phyloP scores from a whole-genome alignment of 1,140 invertebrate genomes.

The Chionoecetes opilio region DNA sequence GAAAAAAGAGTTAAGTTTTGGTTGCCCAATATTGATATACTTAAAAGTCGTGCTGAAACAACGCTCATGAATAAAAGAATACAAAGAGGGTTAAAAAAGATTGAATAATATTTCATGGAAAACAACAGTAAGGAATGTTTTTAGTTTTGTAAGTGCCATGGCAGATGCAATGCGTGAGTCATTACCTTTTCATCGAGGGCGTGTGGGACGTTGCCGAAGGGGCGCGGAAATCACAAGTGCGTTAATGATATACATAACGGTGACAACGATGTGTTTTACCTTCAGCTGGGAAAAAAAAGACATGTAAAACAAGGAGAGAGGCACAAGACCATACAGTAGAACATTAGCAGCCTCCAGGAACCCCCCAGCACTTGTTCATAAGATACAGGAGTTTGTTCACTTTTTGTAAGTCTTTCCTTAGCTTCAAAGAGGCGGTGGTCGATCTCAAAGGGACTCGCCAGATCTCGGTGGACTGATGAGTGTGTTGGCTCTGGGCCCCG shows the following conservation, averaged over 20 bases:
- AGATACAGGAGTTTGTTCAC: not conserved
- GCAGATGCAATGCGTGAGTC: no score
- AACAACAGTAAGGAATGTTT: no score
- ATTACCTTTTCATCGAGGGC: slow-evolving; percentile 2
- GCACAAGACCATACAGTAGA: slow-evolving; percentile 34
- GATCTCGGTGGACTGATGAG: not conserved
- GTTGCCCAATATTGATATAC: no score
- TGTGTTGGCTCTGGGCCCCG: not conserved
- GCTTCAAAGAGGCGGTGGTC: not conserved
- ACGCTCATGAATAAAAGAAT: no score
- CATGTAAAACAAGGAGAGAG: slow-evolving; percentile 44
- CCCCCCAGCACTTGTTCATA: not conserved
- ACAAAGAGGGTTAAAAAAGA: no score
- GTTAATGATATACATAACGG: not conserved
- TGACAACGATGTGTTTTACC: not conserved
- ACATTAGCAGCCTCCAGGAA: slow-evolving; percentile 35
- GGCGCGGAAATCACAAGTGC: not conserved
- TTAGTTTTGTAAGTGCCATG: no score
- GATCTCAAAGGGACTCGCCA: not conserved
- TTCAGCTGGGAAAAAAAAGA: not conserved
- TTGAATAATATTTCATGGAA: no score
- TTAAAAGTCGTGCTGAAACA: no score
- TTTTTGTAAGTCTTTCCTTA: not conserved
- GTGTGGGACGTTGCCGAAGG: not conserved
- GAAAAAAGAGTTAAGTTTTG: no score